A percentile compares a stretch with the other conserved stretches of the same genome.
Evolutionary conservation across 2,888 invertebrate genomes (phyloP).

Genomic region (Ophion ellenae): DNA sequence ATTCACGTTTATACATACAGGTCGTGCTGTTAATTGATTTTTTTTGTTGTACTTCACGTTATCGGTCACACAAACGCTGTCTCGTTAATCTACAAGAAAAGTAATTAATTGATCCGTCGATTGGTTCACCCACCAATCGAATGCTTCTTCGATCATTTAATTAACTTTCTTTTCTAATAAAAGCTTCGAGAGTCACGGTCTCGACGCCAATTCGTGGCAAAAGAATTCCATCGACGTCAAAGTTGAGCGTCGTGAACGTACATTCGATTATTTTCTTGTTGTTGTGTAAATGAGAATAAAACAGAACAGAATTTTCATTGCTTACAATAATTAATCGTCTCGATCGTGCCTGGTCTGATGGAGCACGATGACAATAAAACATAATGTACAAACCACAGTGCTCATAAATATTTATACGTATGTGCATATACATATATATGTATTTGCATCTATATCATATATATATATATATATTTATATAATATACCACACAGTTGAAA

Average conservation of each 20-base stretch:
- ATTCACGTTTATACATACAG: constrained; percentile 7
- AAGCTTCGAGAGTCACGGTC: constrained; percentile 63
- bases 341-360: constrained; percentile 31
- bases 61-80: constrained; percentile 37
- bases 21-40: constrained; percentile 43
- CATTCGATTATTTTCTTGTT: constrained; percentile 8
- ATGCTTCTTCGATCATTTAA: background rate
- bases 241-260: constrained; percentile 37
- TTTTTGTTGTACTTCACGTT: constrained; percentile 12
- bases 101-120: constrained; percentile 31
- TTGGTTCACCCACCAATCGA: constrained; percentile 2
- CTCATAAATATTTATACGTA: constrained; percentile 25
- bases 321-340: constrained; percentile 16
- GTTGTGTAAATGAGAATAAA: background rate
- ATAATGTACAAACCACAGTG: constrained; percentile 57
- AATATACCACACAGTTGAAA: constrained; percentile 50
- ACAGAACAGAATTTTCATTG: constrained; percentile 6
- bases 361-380: constrained; percentile 20
- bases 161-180: constrained; percentile 23
- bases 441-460: constrained; percentile 15
- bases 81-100: constrained; percentile 30
- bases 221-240: constrained; percentile 31
- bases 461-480: constrained; percentile 20
- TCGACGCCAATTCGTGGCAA: constrained; percentile 68
- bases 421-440: constrained; percentile 23